Percentiles rank a stretch among this genome's conserved stretches.
These are phyloP conservation scores for Pelagia noctiluca DNA, from an alignment of 30 jellyfish, hydroid and myxozoan genomes.

Conservation along the genomic window DNA sequence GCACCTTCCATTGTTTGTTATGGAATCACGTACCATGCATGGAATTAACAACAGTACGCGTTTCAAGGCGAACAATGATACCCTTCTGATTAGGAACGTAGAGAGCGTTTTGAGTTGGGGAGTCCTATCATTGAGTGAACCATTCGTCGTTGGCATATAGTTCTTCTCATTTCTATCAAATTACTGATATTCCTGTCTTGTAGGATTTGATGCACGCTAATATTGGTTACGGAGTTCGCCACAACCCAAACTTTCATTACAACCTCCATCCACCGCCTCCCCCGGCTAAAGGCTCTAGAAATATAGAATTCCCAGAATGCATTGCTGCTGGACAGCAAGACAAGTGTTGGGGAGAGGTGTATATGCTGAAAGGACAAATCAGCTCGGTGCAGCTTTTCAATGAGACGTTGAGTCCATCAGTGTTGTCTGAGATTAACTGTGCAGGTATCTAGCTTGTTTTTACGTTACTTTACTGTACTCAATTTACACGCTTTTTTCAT, in stretches of 20 bases:
- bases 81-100: too few relatives aligned
- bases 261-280: slow-evolving; percentile 70
- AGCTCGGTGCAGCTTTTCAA: slow-evolving; percentile 76
- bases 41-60: too few relatives aligned
- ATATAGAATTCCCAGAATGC: slow-evolving; percentile 66
- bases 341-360: slow-evolving; percentile 81
- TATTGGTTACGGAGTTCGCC: slow-evolving; percentile 74
- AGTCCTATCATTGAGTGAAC: too few relatives aligned
- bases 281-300: slow-evolving; percentile 49
- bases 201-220: slow-evolving; percentile 70
- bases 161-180: neutral
- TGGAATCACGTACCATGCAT: too few relatives aligned
- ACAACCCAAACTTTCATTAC: slow-evolving; percentile 74
- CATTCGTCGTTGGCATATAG: too few relatives aligned
- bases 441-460: slow-evolving; percentile 59
- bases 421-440: slow-evolving; percentile 4
- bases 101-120: too few relatives aligned
- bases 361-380: slow-evolving; percentile 80
- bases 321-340: slow-evolving; percentile 89
- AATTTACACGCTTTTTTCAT: neutral
- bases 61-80: too few relatives aligned
- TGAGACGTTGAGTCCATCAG: slow-evolving; percentile 62
- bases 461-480: neutral
- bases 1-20: too few relatives aligned
- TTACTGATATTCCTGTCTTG: neutral